Evolutionary conservation across 2,113 vertebrate species (phyloP), one percentile per base, ranked within the genome.

Genomic region (Phaetusa simplex): DNA sequence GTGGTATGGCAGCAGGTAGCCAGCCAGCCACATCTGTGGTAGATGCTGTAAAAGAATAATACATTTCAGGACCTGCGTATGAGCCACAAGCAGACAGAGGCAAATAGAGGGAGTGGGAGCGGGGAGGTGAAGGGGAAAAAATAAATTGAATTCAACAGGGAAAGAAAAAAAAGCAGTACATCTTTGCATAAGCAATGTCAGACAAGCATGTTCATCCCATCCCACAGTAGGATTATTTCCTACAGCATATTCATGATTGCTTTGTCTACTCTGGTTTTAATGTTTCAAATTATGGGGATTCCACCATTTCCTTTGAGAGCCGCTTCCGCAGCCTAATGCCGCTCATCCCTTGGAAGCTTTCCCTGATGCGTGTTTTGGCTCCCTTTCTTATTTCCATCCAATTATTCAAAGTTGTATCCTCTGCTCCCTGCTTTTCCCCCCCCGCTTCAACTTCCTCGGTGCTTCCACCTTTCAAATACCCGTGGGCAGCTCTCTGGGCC

Each of bases 271-370:
- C 86, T 32, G 82, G 42, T 81, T 92, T 95, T 88, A 96, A 43
- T 71, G 64, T 88, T 94, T 85, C 85, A 93, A 86, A 95, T 90
- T 86, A 96, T 14, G 90, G 72, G 92, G 92, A 94, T 96, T 95
- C 86, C 59, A 93, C 43, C 64, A 90, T 74, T 71, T 93, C 96
- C 94, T 94, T 67, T 88, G 92, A 96, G 97, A 96, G 15, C 36
- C 42, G 90, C 58, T 87, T 88, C 72, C 19, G 26, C 79, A 83
- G 59, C 17, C 64, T 93, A 86, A 93, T 64, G 56, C 85, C 6
- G 14, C 38, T 97, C 65, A 95, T 88, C 80, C 50, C 38, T 82
- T 96, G 88, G 90, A 95, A 95, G 80, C 82, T 86, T 84, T 93
- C 91, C 90, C 69, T 61, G 79, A 74, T 47, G 27, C 0, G 0